phyloP scores from a whole-genome alignment of 2,113 vertebrate species.

The Syrrhaptes paradoxus region DNA sequence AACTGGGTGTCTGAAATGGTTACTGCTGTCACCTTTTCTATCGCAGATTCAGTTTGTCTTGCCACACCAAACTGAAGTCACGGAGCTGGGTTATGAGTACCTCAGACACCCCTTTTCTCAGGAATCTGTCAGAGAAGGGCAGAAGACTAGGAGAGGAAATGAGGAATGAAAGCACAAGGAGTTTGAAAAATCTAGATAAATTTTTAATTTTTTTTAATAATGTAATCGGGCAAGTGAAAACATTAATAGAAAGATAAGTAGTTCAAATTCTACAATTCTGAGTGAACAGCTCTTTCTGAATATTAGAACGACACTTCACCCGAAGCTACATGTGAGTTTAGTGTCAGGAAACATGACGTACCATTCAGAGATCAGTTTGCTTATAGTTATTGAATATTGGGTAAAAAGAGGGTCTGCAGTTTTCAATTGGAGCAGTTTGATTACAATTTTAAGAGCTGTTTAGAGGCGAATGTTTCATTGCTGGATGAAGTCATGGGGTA shows the following conservation, averaged over 20 bases:
- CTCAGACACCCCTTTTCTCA: background rate
- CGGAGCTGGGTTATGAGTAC: background rate
- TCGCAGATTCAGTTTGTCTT: background rate
- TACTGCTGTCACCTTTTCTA: conserved; percentile 25
- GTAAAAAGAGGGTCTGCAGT: background rate
- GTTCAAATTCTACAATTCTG: background rate
- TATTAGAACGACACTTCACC: background rate
- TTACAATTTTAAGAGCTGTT: background rate
- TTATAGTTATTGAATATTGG: background rate
- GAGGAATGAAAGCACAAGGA: background rate
- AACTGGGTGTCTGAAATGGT: background rate
- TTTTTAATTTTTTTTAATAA: background rate
- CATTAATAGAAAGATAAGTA: background rate
- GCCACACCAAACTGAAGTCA: background rate
- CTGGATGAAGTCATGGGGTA: fast-evolving
- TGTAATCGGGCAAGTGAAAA: fast-evolving
- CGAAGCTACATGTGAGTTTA: background rate
- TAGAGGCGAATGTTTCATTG: background rate
- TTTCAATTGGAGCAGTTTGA: background rate
- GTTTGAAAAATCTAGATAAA: background rate
- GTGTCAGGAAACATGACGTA: background rate
- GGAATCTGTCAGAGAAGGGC: background rate
- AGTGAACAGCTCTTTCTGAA: background rate
- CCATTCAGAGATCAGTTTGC: background rate
- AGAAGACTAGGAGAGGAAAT: background rate